Evolutionary conservation across 2,797 vertebrate species (phyloP), one percentile per base, ranked within the genome.

Genomic region (Anguilla anguilla): DNA sequence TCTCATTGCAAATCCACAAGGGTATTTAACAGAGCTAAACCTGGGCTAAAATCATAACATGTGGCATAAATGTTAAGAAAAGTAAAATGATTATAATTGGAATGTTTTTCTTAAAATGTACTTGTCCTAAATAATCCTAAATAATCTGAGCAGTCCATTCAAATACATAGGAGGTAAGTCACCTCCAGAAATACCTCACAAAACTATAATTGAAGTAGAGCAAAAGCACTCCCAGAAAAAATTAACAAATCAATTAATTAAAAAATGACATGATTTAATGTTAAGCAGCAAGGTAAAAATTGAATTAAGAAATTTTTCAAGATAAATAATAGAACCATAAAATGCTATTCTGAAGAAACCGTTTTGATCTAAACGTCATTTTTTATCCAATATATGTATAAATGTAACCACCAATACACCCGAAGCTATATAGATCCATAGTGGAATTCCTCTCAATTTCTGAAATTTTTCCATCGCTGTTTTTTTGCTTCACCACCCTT

Each of bases 231-330:
- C 69, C 69, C 11, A 31, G 31, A 72, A 72, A 72, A 72, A 7
- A 28, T 7, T 35, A 72, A 31, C 69, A 11, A 35, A 72, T 13
- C 10, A 72, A 74, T 74, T 13, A 74, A 74, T 28, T 2, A 22
- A 69, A 5, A 86, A 35, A 79, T 13, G 11, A 53, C 7, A 53
- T 53, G 11, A 74, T 74, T 72, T 86, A 9, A 31, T 43, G 79
- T 57, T 81, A 79, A 79, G 57, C 86, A 61, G 86, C 46, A 46
- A 19, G 59, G 53, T 74, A 61, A 87, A 61, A 87, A 82, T 19
- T 61, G 25, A 61, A 82, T 64, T 28, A 82, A 81, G 82, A 82
- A 77, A 74, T 69, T 69, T 28, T 69, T n/a, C n/a, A 28, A 17
- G 28, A 39, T 74, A 74, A 17, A 74, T 17, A 74, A 74, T 74